phyloP scores from a whole-genome alignment of 2,888 invertebrate genomes.

The Hyppa rectilinea region DNA sequence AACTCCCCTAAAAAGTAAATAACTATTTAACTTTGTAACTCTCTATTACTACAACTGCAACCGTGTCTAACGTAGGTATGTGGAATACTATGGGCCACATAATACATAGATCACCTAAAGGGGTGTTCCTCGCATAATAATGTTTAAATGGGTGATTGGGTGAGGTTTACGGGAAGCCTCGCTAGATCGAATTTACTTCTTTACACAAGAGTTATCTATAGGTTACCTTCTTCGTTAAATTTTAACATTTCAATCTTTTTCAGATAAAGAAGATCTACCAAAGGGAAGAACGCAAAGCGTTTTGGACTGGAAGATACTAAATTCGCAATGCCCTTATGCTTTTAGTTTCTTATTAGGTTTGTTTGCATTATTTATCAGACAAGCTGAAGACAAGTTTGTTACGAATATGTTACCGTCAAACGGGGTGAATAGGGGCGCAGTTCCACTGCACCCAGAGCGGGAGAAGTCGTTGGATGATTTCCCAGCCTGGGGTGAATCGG shows the following conservation, averaged over 20 bases:
- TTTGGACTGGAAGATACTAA: conserved; percentile 74
- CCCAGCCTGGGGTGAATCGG: too few relatives aligned
- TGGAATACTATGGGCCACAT: neutral
- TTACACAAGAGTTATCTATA: neutral
- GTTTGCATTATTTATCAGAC: conserved; percentile 9
- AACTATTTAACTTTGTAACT: too few relatives aligned
- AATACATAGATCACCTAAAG: too few relatives aligned
- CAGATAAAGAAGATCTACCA: conserved; percentile 78
- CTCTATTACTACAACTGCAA: too few relatives aligned
- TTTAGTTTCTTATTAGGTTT: conserved; percentile 83
- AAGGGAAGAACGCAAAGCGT: conserved; percentile 71
- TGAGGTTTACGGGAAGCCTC: neutral
- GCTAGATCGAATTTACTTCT: neutral
- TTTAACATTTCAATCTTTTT: conserved; percentile 43
- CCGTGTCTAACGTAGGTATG: too few relatives aligned
- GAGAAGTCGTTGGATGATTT: too few relatives aligned
- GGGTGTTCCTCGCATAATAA: neutral
- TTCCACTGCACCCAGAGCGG: too few relatives aligned
- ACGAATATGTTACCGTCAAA: too few relatives aligned
- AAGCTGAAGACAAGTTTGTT: too few relatives aligned
- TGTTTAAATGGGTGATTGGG: neutral
- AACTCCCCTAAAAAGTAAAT: too few relatives aligned
- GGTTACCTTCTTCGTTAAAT: neutral
- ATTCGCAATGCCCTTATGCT: conserved; percentile 78
- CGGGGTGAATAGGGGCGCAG: too few relatives aligned